Evolutionary conservation across 2,888 invertebrate genomes (phyloP), one percentile per base, ranked within the genome.

Genomic region (Drosophila emarginata): DNA sequence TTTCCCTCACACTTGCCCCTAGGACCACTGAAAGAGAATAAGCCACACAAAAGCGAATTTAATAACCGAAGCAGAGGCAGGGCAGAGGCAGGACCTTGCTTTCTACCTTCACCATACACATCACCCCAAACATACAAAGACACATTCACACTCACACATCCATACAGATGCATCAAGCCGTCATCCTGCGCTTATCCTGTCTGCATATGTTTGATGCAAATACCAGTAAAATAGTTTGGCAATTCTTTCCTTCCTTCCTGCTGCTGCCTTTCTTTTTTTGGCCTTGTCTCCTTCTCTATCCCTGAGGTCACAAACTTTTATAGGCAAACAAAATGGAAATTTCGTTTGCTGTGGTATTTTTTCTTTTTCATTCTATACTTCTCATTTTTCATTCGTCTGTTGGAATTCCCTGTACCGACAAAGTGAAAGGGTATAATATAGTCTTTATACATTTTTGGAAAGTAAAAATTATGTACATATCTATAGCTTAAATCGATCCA

Each of bases 171-270:
- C 61, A 59, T 64, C 59, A 61, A 65, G 51, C 18, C 37, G 26
- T 39, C 14, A 23, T 26, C 53, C n/a, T 15, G 51, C 52, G 76
- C 76, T 80, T 76, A 82, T 74, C 66, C 72, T 65, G 63, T 72
- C 72, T 69, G 78, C 76, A 82, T 78, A 70, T 75, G 86, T 73
- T 78, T 72, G 76, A 60, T 76, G 84, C 73, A 80, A 77, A 69
- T 71, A 71, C 59, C 71, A 59, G 65, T 72, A 53, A 79, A 81
- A 83, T 78, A 72, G 83, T 76, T 83, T 64, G 54, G 67, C 53
- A 45, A 60, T 56, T 72, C 45, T 57, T 62, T 69, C 62, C 57
- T 37, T 54, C 52, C 14, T 21, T 67, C 51, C 45, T 37, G 12
- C 45, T 12, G 45, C 45, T n/a, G n/a, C 45, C 21, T 45, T 4